A percentile compares a stretch with the other conserved stretches of the same genome.
phyloP scores from a whole-genome alignment of 2,888 invertebrate genomes.

The Nebria brevicollis region DNA sequence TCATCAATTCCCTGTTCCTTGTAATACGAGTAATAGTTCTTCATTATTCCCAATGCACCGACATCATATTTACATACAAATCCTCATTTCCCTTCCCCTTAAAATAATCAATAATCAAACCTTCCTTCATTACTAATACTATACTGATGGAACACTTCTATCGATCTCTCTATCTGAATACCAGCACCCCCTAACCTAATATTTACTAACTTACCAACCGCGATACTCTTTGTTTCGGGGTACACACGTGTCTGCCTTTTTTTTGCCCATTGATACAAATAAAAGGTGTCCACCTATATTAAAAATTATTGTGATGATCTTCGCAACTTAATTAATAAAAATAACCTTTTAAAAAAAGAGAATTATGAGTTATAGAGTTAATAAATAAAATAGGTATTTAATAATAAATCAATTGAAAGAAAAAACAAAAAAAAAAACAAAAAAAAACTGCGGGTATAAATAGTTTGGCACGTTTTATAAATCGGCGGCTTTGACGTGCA shows the following conservation, averaged over 20 bases:
- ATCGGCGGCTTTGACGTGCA: conserved; percentile 22
- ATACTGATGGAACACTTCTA: conserved; percentile 9
- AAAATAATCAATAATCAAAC: neutral
- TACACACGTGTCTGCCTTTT: conserved; percentile 64
- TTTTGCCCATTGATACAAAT: conserved; percentile 63
- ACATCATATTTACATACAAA: neutral
- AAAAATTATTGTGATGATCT: conserved; percentile 64
- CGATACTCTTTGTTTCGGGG: conserved; percentile 58
- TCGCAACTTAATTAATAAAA: conserved; percentile 63
- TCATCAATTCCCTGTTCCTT: neutral
- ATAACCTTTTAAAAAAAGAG: conserved; percentile 54
- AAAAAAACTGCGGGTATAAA: conserved; percentile 55
- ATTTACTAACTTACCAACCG: conserved; percentile 17
- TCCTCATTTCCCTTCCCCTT: neutral
- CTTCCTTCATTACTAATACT: neutral
- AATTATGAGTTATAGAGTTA: conserved; percentile 61
- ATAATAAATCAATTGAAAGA: conserved; percentile 54
- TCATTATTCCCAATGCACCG: neutral
- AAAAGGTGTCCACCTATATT: conserved; percentile 63
- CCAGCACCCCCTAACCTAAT: neutral
- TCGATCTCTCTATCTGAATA: conserved; percentile 10
- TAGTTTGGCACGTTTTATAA: conserved; percentile 8
- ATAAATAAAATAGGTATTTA: conserved; percentile 60
- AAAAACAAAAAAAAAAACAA: neutral
- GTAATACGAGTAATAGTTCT: neutral